Evolutionary conservation across 2,888 invertebrate genomes (phyloP), one percentile per base, ranked within the genome.

Genomic region (Exephanes ischioxanthus): DNA sequence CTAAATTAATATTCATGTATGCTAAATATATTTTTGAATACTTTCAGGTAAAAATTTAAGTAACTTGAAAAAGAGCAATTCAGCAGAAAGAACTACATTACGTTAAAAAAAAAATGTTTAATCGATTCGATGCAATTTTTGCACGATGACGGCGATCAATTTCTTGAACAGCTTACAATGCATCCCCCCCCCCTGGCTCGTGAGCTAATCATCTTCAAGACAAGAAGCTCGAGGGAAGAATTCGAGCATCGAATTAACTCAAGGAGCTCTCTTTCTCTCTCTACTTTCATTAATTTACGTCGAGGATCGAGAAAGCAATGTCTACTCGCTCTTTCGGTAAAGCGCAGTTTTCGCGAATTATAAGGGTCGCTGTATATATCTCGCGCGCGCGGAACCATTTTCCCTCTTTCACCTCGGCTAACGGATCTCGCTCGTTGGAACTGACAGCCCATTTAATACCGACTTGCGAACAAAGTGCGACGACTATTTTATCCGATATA

Each of bases 381-480:
- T 2, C 53, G 19, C 30, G 33, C 61, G 67, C 63, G 61, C 19
- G 45, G 53, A 71, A 72, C 48, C 33, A 48, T 58, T 73, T 30
- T 71, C 71, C 78, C 78, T 16, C 67, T 84, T 71, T 53, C 87
- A 86, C 70, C 86, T 45, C 87, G 87, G 89, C 90, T 89, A 91
- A 90, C 89, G 85, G 89, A 88, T 85, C 79, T 72, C 81, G 73
- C 83, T 83, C 82, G 87, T 85, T 92, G 91, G 79, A 82, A 83
- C 87, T 92, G 92, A 91, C 91, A 92, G 91, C 87, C 88, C 89
- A 89, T 90, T 92, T 90, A 91, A 88, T 86, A 68, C 48, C 72
- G 77, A 77, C 68, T 45, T 53, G 45, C 63, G 83, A 80, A 82
- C 73, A 86, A 86, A 86, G 83, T 76, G 75, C 22, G 41, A n/a